phyloP scores from a whole-genome alignment of 2,797 vertebrate genomes.

The Esox masquinongy region DNA sequence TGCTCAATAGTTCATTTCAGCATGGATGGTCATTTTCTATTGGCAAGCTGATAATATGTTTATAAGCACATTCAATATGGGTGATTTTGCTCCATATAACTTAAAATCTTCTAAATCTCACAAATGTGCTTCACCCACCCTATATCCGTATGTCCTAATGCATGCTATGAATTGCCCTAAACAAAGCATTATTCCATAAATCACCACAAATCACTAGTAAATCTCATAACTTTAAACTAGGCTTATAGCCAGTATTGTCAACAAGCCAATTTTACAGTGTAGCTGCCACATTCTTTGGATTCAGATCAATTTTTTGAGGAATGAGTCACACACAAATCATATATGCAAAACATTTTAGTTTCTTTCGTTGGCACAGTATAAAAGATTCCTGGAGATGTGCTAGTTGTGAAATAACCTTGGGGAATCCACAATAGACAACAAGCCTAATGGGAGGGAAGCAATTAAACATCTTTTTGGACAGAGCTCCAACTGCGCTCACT shows the following conservation, averaged over 20 bases:
- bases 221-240: neutral
- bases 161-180: neutral
- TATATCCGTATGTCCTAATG: neutral
- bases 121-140: neutral
- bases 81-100: neutral
- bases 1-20: neutral
- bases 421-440: too few relatives aligned
- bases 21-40: neutral
- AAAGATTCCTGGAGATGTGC: neutral
- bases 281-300: neutral
- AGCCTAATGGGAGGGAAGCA: neutral
- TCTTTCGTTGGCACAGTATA: neutral
- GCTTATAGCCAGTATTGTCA: neutral
- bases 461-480: too few relatives aligned
- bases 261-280: conserved; percentile 3
- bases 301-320: neutral
- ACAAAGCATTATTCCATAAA: neutral
- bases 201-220: neutral
- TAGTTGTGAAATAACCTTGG: neutral
- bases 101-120: neutral
- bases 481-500: too few relatives aligned
- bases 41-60: neutral
- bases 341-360: neutral
- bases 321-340: neutral
- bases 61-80: neutral